These are phyloP conservation scores for Sitophilus oryzae DNA, from an alignment of 1,140 invertebrate species.

Conservation along the genomic window DNA sequence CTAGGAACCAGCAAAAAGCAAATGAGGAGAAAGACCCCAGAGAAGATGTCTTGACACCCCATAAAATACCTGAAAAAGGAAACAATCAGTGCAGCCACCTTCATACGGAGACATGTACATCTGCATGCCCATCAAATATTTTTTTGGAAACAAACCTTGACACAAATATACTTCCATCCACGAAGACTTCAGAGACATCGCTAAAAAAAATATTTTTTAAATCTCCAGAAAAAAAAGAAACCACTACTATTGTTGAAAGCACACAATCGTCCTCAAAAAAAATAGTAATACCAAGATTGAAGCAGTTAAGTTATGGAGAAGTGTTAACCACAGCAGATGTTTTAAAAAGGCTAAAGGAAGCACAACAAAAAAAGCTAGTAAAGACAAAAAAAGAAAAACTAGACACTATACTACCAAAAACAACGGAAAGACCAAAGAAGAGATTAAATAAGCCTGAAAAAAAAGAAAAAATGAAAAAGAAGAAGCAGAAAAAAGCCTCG, in stretches of 20 bases:
- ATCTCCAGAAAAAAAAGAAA: conserved; percentile 4
- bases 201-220: conserved; percentile 5
- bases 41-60: no score
- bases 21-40: no score
- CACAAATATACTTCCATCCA: no score
- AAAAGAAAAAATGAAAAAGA: not conserved
- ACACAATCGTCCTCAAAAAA: no score
- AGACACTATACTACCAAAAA: not conserved
- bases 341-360: not conserved
- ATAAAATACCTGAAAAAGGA: no score
- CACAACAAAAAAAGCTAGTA: not conserved
- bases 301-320: not conserved
- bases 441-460: no score
- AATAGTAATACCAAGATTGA: conserved; percentile 12
- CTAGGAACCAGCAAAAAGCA: no score
- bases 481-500: not conserved
- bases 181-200: no score
- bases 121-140: no score
- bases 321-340: not conserved
- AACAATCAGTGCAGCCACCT: no score
- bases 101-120: no score
- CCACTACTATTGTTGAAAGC: not conserved
- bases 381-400: conserved; percentile 5
- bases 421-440: not conserved
- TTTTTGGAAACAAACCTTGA: no score